A percentile compares a stretch with the other conserved stretches of the same genome.
phyloP scores from a whole-genome alignment of 2,113 vertebrate genomes.

The Bos indicus region DNA sequence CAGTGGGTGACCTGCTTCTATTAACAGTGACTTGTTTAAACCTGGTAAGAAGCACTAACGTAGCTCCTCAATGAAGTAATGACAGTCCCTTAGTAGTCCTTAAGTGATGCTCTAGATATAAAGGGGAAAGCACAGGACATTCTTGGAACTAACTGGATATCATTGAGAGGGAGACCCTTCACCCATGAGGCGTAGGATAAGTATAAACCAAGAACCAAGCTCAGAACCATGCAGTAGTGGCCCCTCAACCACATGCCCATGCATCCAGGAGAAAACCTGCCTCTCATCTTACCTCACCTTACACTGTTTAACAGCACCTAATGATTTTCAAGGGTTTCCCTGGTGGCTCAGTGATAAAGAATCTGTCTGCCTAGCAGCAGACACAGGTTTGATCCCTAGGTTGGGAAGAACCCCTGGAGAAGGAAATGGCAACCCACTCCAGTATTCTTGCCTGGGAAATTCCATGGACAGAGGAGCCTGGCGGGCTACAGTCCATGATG shows the following conservation, averaged over 20 bases:
- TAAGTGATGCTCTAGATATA: not conserved
- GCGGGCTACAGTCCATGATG: rapidly evolving
- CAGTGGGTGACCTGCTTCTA: not conserved
- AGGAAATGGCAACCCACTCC: not conserved
- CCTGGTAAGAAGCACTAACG: not conserved
- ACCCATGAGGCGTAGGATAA: not conserved
- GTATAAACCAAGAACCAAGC: not conserved
- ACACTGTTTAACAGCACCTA: not conserved
- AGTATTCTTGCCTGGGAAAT: not conserved
- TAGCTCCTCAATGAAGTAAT: not conserved
- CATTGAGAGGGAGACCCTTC: not conserved
- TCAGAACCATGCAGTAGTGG: not conserved
- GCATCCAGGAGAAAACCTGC: not conserved
- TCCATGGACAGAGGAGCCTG: not conserved
- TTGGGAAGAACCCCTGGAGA: not conserved
- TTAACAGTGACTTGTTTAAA: not conserved
- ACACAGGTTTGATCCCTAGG: not conserved
- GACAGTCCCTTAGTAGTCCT: not conserved
- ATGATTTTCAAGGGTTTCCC: not conserved
- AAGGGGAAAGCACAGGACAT: not conserved
- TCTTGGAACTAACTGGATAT: not conserved
- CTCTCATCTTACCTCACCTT: not conserved
- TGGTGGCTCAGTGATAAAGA: not conserved
- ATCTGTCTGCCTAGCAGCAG: not conserved
- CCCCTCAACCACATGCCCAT: not conserved